A percentile compares a stretch with the other conserved stretches of the same genome.
phyloP scores from a whole-genome alignment of 92 coral and sea anemone genomes.

The Epizoanthus rinbou region DNA sequence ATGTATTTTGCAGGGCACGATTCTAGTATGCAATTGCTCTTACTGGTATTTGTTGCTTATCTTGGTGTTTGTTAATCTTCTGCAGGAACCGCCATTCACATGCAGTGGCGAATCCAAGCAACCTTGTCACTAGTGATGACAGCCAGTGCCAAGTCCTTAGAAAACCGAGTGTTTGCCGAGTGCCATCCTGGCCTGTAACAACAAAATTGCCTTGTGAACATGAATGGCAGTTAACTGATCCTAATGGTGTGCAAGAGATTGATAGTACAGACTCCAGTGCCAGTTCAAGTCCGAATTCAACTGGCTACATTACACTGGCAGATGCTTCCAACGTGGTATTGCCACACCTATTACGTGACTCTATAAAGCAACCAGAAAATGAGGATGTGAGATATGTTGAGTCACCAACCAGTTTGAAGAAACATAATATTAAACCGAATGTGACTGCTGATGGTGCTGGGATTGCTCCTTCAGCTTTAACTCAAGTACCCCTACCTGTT shows the following conservation, averaged over 20 bases:
- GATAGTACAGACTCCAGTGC: neutral
- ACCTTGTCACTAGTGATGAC: constrained; percentile 21
- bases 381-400: constrained; percentile 23
- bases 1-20: no score
- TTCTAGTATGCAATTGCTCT: no score
- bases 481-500: neutral
- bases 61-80: neutral
- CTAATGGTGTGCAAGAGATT: neutral
- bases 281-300: constrained; percentile 18
- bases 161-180: constrained; percentile 22
- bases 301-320: constrained; percentile 10
- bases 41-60: no score
- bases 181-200: constrained; percentile 36
- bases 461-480: no score
- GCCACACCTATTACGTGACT: neutral
- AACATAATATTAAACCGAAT: neutral
- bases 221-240: constrained; percentile 19
- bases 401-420: neutral
- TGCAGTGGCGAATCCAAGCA: neutral
- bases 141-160: neutral
- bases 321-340: neutral
- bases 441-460: no score
- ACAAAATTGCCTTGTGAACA: constrained; percentile 38
- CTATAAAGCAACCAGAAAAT: neutral
- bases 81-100: constrained; percentile 4